A percentile compares a stretch with the other conserved stretches of the same genome.
phyloP scores from a whole-genome alignment of 2,113 vertebrate species.

The Vidua macroura region DNA sequence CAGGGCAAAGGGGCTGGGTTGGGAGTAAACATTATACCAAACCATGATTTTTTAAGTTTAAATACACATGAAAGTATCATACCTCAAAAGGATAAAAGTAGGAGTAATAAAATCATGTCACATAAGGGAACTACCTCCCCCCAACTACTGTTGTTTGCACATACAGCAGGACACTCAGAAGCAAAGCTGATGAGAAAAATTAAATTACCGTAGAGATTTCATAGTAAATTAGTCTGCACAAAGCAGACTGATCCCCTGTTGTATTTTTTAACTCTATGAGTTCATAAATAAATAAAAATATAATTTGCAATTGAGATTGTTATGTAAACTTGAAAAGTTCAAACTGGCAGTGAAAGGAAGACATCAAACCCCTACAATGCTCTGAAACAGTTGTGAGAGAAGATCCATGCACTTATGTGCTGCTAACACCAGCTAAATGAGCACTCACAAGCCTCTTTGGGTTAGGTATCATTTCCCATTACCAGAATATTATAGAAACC shows the following conservation, averaged over 20 bases:
- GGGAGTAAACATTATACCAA: neutral
- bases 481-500: neutral
- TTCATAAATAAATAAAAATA: neutral
- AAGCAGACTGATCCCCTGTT: neutral
- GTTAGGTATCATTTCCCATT: neutral
- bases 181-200: neutral
- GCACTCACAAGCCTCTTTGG: neutral
- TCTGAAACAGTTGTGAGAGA: neutral
- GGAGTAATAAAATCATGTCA: neutral
- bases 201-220: neutral
- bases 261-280: neutral
- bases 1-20: too few relatives aligned
- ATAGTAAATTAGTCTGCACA: neutral
- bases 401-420: neutral
- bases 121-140: neutral
- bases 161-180: neutral
- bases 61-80: neutral
- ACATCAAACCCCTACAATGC: accelerated
- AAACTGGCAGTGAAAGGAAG: neutral
- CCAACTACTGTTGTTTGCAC: neutral
- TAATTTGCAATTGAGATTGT: neutral
- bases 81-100: neutral
- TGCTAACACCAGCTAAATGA: neutral
- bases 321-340: neutral
- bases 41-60: neutral